Percentiles rank a stretch among this genome's conserved stretches.
Conservation (phyloP, 2,797 vertebrate genomes). For the Xenops minutus region DNA sequence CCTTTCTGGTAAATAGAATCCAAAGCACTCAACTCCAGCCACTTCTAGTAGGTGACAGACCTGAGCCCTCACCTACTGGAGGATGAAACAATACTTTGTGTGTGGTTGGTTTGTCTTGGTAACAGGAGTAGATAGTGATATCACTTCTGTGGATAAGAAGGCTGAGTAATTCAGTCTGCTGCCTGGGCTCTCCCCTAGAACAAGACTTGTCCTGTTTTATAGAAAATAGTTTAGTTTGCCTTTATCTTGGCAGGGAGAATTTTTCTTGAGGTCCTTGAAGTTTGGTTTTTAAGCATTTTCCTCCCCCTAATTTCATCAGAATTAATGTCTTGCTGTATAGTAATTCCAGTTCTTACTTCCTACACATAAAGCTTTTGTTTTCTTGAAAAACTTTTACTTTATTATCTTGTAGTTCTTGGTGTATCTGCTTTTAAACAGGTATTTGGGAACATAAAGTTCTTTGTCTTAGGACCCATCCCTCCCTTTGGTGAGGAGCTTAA, state of each 20-base stretch:
- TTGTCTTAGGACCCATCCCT: neutral
- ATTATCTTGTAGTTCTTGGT: neutral
- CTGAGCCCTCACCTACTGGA: neutral
- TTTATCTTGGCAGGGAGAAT: neutral
- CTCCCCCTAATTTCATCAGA: neutral
- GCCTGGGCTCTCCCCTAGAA: neutral
- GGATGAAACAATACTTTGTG: neutral
- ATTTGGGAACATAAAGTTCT: neutral
- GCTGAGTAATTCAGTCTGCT: neutral
- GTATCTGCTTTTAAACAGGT: neutral
- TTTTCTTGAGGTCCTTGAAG: neutral
- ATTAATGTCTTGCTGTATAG: neutral
- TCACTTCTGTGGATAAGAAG: neutral
- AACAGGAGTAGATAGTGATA: neutral
- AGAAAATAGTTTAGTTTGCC: neutral
- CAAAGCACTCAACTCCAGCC: neutral
- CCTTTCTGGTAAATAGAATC: neutral
- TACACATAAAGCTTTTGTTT: neutral
- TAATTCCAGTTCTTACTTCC: neutral
- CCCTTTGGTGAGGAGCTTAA: neutral
- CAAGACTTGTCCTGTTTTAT: neutral
- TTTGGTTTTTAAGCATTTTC: neutral
- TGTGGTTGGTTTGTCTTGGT: neutral
- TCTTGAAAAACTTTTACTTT: neutral
- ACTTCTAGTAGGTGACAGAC: neutral